Evolutionary conservation across 2,888 invertebrate genomes (phyloP).

Genomic region (Ornithoptera priamus): DNA sequence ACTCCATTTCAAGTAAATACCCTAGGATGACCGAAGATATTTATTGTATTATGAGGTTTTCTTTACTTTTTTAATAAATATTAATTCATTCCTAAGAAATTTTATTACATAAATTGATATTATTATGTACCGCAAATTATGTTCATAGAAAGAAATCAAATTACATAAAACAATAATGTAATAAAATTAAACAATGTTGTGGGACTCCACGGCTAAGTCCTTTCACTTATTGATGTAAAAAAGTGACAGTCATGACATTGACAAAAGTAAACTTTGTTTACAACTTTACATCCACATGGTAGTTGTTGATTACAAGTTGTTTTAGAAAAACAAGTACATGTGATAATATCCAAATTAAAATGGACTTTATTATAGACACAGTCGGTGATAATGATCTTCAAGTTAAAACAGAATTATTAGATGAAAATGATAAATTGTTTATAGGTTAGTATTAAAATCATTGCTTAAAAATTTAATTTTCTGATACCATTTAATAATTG

Average conservation of each 20-base stretch:
- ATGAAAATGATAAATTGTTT: conserved; percentile 57
- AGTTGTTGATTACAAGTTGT: not conserved
- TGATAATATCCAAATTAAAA: conserved; percentile 37
- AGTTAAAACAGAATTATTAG: conserved; percentile 52
- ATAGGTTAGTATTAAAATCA: conserved; percentile 56
- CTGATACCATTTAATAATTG: no score
- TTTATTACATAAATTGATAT: no score
- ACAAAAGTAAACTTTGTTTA: not conserved
- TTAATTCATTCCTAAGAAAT: no score
- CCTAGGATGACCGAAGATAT: no score
- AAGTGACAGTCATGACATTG: not conserved
- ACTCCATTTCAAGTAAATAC: no score
- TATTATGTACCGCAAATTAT: no score
- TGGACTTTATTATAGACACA: conserved; percentile 82
- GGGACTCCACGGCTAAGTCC: not conserved
- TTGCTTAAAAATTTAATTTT: not conserved
- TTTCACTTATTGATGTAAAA: not conserved
- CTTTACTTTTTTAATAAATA: no score
- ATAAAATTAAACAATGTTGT: no score
- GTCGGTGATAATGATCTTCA: conserved; percentile 71
- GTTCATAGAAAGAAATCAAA: no score
- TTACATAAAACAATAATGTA: no score
- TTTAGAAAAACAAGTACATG: not conserved
- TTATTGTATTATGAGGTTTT: no score
- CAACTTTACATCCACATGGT: conserved; percentile 8